Evolutionary conservation across 1,140 invertebrate genomes (phyloP).

Genomic region (Drosophila willistoni): DNA sequence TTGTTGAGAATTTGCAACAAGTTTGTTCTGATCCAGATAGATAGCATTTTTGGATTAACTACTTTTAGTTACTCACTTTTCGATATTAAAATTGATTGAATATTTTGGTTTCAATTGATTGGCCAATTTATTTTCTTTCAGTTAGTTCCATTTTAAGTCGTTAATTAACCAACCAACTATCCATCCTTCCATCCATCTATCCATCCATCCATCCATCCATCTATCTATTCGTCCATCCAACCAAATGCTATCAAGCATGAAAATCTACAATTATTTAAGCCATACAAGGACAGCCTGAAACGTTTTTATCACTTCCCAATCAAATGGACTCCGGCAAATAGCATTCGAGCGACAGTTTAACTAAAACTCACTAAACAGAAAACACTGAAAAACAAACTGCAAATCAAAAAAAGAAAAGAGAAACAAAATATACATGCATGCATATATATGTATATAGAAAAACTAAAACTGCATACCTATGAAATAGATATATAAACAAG

Average conservation of each 20-base stretch:
- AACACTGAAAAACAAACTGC: constrained; percentile 22
- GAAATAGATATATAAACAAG: constrained; percentile 43
- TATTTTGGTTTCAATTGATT: not conserved
- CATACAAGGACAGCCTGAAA: constrained; percentile 1
- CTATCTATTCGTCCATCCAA: not conserved
- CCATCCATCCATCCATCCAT: not conserved
- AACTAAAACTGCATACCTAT: constrained; percentile 29
- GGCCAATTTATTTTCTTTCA: not conserved
- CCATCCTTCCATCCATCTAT: not conserved
- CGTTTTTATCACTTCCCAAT: constrained; percentile 42
- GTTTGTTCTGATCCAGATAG: too few species aligned
- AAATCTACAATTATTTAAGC: constrained; percentile 1
- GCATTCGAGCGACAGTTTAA: constrained; percentile 30
- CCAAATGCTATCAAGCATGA: not conserved
- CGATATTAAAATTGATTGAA: too few species aligned
- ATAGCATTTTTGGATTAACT: too few species aligned
- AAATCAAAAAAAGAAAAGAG: not conserved
- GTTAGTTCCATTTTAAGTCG: not conserved
- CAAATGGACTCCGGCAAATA: constrained; percentile 11
- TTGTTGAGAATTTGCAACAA: too few species aligned
- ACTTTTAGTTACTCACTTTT: too few species aligned
- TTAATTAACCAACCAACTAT: not conserved
- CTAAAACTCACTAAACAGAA: constrained; percentile 26
- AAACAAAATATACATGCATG: not conserved
- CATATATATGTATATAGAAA: not conserved